A percentile compares a stretch with the other conserved stretches of the same genome.
These are phyloP conservation scores for Ophion ellenae DNA, from an alignment of 2,888 invertebrate genomes.

Conservation along the genomic window DNA sequence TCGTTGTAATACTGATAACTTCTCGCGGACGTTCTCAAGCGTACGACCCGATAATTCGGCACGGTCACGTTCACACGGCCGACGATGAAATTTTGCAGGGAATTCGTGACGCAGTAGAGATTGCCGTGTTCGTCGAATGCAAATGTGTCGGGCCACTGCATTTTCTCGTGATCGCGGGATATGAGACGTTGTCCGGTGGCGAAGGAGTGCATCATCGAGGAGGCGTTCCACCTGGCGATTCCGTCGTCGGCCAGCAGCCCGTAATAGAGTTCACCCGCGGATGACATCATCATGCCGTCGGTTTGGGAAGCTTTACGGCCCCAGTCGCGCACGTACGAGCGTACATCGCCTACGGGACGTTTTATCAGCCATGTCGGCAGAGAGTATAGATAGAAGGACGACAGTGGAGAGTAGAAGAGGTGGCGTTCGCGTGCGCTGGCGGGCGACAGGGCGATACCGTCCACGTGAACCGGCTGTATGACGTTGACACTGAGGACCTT, in stretches of 20 bases:
- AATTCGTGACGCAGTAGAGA: conserved; percentile 89
- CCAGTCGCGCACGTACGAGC: conserved; percentile 85
- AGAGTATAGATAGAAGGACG: conserved; percentile 88
- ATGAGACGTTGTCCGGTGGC: conserved; percentile 87
- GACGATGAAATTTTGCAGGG: conserved; percentile 88
- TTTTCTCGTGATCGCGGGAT: conserved; percentile 87
- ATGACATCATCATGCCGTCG: conserved; percentile 91
- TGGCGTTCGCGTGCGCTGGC: conserved; percentile 74
- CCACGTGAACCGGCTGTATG: conserved; percentile 87
- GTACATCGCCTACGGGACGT: conserved; percentile 84
- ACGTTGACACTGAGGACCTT: conserved; percentile 86
- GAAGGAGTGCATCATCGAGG: conserved; percentile 84
- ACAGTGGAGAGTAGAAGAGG: conserved; percentile 89
- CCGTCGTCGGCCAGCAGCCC: conserved; percentile 89
- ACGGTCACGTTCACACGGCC: conserved; percentile 86
- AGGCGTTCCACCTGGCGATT: conserved; percentile 89
- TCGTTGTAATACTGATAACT: conserved; percentile 86
- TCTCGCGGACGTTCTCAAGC: conserved; percentile 86
- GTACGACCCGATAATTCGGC: conserved; percentile 88
- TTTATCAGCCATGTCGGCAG: conserved; percentile 87
- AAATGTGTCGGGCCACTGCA: conserved; percentile 91
- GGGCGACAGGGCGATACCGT: conserved; percentile 90
- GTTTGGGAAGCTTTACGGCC: conserved; percentile 89
- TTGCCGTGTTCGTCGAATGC: conserved; percentile 88
- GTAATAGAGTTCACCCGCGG: conserved; percentile 88